A percentile compares a stretch with the other conserved stretches of the same genome.
Evolutionary conservation across 2,888 invertebrate genomes (phyloP).

Genomic region (Tetranychus truncatus): DNA sequence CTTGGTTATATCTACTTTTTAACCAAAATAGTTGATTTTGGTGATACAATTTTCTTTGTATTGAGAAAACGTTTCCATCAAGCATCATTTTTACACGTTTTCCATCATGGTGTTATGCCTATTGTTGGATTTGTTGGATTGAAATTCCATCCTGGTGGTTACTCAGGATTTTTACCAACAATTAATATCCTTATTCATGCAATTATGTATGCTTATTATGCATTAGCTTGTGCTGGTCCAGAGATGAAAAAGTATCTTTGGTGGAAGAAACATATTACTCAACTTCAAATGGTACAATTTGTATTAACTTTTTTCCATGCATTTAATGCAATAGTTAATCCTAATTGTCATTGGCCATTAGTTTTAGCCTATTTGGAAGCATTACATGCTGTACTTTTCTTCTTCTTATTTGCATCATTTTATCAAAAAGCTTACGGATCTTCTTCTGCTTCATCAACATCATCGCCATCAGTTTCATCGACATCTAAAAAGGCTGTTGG

Average conservation of each 20-base stretch:
- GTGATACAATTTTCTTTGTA: constrained; percentile 21
- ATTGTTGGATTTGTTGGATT: constrained; percentile 13
- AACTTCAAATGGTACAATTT: constrained; percentile 21
- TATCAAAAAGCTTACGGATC: constrained; percentile 7
- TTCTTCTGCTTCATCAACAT: not conserved
- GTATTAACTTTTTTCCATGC: constrained; percentile 16
- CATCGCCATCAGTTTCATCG: not conserved
- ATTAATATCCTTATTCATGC: constrained; percentile 18
- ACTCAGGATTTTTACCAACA: constrained; percentile 15
- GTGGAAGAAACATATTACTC: constrained; percentile 22
- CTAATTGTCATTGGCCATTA: constrained; percentile 13
- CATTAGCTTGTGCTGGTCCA: constrained; percentile 20
- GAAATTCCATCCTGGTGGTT: constrained; percentile 10
- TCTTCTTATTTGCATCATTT: constrained; percentile 15
- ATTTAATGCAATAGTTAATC: constrained; percentile 8
- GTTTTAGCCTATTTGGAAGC: constrained; percentile 7
- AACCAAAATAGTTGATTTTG: constrained; percentile 20
- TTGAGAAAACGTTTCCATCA: constrained; percentile 18
- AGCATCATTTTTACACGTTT: constrained; percentile 16
- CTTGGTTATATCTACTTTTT: constrained; percentile 20
- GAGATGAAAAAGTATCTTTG: constrained; percentile 18
- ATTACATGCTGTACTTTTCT: constrained; percentile 11
- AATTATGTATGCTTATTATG: constrained; percentile 21
- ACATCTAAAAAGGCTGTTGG: not conserved
- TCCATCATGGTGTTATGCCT: constrained; percentile 18